Conservation (phyloP, 2,113 vertebrate genomes). For the Anarhynchus alexandrinus region DNA sequence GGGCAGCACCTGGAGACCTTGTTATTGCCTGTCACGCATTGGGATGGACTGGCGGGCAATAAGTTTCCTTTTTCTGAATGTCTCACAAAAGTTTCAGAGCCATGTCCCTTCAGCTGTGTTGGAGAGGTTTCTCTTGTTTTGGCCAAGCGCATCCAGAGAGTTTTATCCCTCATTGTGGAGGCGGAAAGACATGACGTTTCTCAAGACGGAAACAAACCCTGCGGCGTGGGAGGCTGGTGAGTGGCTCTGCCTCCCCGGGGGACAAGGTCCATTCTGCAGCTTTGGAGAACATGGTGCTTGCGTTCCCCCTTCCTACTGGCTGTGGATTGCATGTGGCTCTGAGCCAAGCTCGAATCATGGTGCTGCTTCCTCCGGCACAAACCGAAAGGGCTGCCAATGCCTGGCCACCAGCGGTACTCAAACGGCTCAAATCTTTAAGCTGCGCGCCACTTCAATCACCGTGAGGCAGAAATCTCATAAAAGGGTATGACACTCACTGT, state of each 20-base stretch:
- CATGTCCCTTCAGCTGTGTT: not conserved
- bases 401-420: not conserved
- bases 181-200: fast-evolving
- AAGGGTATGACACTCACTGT: fast-evolving
- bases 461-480: not conserved
- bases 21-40: not conserved
- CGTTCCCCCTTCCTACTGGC: not conserved
- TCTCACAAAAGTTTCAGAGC: not conserved
- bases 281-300: fast-evolving
- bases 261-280: not conserved
- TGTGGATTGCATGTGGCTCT: fast-evolving
- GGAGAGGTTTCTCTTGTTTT: not conserved
- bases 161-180: not conserved
- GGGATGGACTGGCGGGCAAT: fast-evolving
- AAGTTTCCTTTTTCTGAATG: fast-evolving
- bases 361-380: not conserved
- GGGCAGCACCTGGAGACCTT: not conserved
- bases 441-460: not conserved
- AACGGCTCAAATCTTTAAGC: not conserved
- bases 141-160: too few species aligned
- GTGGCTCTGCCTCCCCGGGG: not conserved
- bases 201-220: not conserved
- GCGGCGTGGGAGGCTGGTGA: fast-evolving
- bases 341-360: fast-evolving
- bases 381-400: not conserved